Percentiles rank a stretch among this genome's conserved stretches.
Conservation (phyloP, 2,888 invertebrate genomes). For the Limnephilus lunatus region DNA sequence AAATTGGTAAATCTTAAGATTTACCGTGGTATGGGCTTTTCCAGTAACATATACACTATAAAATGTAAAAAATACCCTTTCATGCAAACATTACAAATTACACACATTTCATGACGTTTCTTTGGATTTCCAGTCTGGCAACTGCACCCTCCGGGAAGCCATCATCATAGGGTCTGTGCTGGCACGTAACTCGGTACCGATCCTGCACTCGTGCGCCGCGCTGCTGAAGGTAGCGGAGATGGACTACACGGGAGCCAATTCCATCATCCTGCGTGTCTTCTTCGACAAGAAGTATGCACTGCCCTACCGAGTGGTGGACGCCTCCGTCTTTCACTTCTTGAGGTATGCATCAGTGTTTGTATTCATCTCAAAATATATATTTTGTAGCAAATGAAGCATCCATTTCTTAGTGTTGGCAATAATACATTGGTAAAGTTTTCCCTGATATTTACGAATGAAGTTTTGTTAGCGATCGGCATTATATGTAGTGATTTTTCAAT, state of each 20-base stretch:
- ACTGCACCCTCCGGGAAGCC: constrained; percentile 96
- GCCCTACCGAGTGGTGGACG: constrained; percentile 96
- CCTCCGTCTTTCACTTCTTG: constrained; percentile 94
- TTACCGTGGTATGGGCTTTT: too few relatives aligned
- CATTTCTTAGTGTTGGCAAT: too few relatives aligned
- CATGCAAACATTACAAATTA: too few relatives aligned
- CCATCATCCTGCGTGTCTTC: constrained; percentile 94
- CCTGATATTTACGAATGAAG: too few relatives aligned
- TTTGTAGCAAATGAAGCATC: too few relatives aligned
- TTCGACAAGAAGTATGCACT: constrained; percentile 98
- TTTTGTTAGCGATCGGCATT: too few relatives aligned
- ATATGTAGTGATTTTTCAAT: too few relatives aligned
- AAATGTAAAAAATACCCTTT: background rate
- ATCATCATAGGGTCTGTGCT: constrained; percentile 95
- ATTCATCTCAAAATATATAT: too few relatives aligned
- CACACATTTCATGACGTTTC: background rate
- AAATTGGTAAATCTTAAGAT: too few relatives aligned
- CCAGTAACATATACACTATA: too few relatives aligned
- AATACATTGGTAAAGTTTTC: too few relatives aligned
- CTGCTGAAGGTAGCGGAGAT: constrained; percentile 97
- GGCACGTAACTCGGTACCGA: constrained; percentile 93
- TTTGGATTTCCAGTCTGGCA: constrained; percentile 83
- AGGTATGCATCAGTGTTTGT: constrained; percentile 77
- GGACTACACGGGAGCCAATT: constrained; percentile 97
- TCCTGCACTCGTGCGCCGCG: constrained; percentile 96